Conservation (phyloP, 2,888 invertebrate species). For the Pterostichus niger region DNA sequence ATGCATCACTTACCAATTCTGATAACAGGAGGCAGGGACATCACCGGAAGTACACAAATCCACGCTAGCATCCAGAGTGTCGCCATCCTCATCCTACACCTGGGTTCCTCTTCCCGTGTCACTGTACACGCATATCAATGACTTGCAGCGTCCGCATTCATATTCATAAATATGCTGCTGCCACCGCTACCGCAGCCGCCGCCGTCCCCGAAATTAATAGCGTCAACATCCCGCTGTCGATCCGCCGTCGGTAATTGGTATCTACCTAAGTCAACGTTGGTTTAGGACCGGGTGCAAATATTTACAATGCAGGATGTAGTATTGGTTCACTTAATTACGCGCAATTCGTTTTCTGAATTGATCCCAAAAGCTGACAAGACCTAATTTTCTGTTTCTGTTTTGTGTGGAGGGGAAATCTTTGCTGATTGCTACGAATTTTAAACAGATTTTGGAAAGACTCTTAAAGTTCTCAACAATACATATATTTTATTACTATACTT, state of each 20-base stretch:
- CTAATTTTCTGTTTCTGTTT: no score
- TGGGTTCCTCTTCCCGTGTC: slow-evolving; percentile 32
- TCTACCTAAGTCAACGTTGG: slow-evolving; percentile 71
- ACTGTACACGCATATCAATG: slow-evolving; percentile 69
- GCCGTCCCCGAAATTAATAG: slow-evolving; percentile 69
- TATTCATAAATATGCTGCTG: slow-evolving; percentile 57
- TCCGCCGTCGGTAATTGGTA: slow-evolving; percentile 70
- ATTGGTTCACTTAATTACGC: slow-evolving; percentile 71
- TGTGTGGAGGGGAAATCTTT: background rate
- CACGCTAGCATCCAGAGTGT: slow-evolving; percentile 68
- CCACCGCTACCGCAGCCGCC: slow-evolving; percentile 68
- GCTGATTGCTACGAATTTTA: background rate
- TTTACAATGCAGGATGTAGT: slow-evolving; percentile 70
- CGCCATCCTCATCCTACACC: slow-evolving; percentile 36
- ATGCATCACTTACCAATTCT: slow-evolving; percentile 81
- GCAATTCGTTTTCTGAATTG: slow-evolving; percentile 68
- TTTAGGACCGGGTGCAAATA: slow-evolving; percentile 71
- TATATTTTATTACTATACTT: no score
- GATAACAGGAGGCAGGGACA: slow-evolving; percentile 82
- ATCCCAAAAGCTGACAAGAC: no score
- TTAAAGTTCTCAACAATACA: no score
- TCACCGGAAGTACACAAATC: slow-evolving; percentile 72
- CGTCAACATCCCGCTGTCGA: slow-evolving; percentile 68
- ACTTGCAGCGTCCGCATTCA: slow-evolving; percentile 68
- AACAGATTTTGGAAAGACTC: background rate